These are phyloP conservation scores for Hycleus phaleratus DNA, from an alignment of 1,140 invertebrate genomes.

Conservation along the genomic window DNA sequence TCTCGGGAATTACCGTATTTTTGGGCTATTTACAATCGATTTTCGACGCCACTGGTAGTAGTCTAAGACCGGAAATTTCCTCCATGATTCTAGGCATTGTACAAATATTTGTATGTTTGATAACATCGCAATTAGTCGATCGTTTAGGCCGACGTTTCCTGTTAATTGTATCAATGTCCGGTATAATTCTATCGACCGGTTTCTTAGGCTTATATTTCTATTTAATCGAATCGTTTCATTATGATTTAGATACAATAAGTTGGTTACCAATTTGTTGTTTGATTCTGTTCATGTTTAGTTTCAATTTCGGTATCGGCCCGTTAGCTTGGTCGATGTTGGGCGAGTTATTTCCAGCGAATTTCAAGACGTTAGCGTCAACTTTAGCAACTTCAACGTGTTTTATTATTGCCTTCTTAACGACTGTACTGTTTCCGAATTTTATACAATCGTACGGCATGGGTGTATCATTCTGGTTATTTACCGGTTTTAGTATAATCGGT, in stretches of 20 bases:
- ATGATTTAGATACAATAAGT: not conserved
- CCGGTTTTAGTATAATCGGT: slow-evolving; percentile 51
- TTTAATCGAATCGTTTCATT: not conserved
- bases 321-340: slow-evolving; percentile 70
- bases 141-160: not conserved
- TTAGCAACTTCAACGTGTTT: not conserved
- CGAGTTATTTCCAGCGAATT: slow-evolving; percentile 55
- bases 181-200: not conserved
- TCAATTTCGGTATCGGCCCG: slow-evolving; percentile 46
- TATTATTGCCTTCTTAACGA: not conserved
- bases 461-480: slow-evolving; percentile 1
- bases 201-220: slow-evolving; percentile 4
- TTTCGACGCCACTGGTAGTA: slow-evolving; percentile 53
- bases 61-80: slow-evolving; percentile 44
- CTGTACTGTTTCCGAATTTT: slow-evolving; percentile 2
- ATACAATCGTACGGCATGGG: not conserved
- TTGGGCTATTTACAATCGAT: slow-evolving; percentile 70
- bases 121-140: not conserved
- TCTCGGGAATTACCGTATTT: slow-evolving; percentile 74
- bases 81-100: slow-evolving; percentile 72
- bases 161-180: not conserved
- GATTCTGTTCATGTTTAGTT: slow-evolving; percentile 2
- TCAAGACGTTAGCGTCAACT: not conserved
- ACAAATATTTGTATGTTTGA: slow-evolving; percentile 43
- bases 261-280: slow-evolving; percentile 8